Conservation (phyloP, 2,797 vertebrate genomes). For the Knipowitschia caucasica region DNA sequence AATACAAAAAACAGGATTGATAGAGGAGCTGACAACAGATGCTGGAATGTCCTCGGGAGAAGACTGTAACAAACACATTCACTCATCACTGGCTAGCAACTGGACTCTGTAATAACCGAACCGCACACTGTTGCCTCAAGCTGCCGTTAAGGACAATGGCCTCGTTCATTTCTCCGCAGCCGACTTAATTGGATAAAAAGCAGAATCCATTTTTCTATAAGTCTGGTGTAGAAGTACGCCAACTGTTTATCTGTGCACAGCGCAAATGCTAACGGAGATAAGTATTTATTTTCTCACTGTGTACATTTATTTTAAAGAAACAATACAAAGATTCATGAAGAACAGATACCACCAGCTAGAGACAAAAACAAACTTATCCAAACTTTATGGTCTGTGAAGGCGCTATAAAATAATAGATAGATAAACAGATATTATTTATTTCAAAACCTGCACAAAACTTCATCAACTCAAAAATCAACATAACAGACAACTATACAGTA, state of each 20-base stretch:
- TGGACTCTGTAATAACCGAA: conserved; percentile 51
- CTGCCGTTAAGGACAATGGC: conserved; percentile 74
- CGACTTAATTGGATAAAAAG: conserved; percentile 46
- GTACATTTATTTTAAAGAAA: too few relatives aligned
- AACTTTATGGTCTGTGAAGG: too few relatives aligned
- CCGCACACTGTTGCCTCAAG: conserved; percentile 58
- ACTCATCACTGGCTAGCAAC: conserved; percentile 50
- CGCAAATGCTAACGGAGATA: neutral
- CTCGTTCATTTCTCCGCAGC: conserved; percentile 56
- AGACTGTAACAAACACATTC: conserved; percentile 27
- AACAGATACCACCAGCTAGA: too few relatives aligned
- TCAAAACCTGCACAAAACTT: too few relatives aligned
- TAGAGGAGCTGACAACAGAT: conserved; percentile 44
- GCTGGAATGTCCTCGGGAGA: conserved; percentile 12
- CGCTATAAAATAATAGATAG: too few relatives aligned
- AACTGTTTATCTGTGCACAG: conserved; percentile 35
- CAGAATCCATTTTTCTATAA: conserved; percentile 46
- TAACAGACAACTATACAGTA: too few relatives aligned
- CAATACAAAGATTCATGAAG: too few relatives aligned
- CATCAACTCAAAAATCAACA: too few relatives aligned
- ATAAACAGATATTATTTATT: too few relatives aligned
- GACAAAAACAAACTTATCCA: too few relatives aligned
- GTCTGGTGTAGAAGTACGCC: conserved; percentile 17
- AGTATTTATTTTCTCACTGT: too few relatives aligned
- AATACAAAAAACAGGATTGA: conserved; percentile 76